Evolutionary conservation across 2,888 invertebrate species (phyloP), one percentile per base, ranked within the genome.

Genomic region (Plebejus argus): DNA sequence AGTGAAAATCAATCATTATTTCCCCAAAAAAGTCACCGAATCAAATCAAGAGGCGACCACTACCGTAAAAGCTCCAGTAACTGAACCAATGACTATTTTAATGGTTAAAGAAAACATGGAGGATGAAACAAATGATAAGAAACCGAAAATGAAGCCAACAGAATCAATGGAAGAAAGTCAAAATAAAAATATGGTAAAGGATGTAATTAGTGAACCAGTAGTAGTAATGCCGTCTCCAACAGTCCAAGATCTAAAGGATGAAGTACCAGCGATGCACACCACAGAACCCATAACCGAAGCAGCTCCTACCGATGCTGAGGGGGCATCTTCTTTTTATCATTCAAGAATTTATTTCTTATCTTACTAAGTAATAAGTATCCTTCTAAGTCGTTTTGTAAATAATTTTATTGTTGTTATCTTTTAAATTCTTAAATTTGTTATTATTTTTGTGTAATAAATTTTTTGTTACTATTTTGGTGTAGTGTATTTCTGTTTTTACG

Each of bases 311-410:
- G 93, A 93, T 83, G 90, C 93, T 1, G 92, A 91, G 78, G 88
- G 86, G 28, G 91, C 93, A 18, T 91, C 93, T n/a, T 93, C 93
- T 3, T 93, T 86, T 81, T 93, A 91, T 78, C 89, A 87, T 80
- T 89, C 92, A 7, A 89, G 86, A 84, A 83, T 90, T 80, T 93
- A 92, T 79, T 93, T 90, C 70, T 84, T 91, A 78, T 84, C 86
- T 49, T 86, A 84, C 79, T 89, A 86, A 83, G 28, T 18, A 15
- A 3, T 1, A 33, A 35, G 45, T 45, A 3, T 45, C 10, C 45
- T 45, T 58, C 39, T 74, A 18, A 53, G 74, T 74, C 74, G 28
- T 49, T 28, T 28, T 33, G 28, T 66, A 66, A 66, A 66, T 61
- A 61, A 23, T 66, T 28, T 66, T 15, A 33, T 66, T 66, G 28